Evolutionary conservation across 2,113 vertebrate species (phyloP).

Genomic region (Corythoichthys haematopterus): DNA sequence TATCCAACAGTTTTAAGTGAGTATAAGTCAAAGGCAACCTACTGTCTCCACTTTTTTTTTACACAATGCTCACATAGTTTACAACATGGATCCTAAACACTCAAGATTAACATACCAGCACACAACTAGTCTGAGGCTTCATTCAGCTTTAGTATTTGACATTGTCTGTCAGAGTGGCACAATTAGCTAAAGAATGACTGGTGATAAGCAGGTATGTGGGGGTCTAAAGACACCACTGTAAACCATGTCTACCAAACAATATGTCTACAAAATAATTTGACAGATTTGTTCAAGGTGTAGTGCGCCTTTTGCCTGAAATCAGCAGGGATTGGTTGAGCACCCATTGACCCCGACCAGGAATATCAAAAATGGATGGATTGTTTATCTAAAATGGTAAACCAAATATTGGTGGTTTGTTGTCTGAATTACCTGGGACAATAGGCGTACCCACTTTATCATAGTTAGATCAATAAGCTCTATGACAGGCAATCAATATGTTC

Average conservation of each 20-base stretch:
- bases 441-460: not conserved
- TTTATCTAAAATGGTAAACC: not conserved
- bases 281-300: not conserved
- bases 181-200: constrained; percentile 9
- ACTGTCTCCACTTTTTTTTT: constrained; percentile 3
- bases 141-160: constrained; percentile 3
- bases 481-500: not conserved
- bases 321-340: too few species aligned
- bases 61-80: constrained; percentile 18
- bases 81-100: constrained; percentile 26
- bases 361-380: too few species aligned
- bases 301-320: too few species aligned
- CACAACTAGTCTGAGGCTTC: constrained; percentile 8
- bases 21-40: constrained; percentile 8
- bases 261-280: not conserved
- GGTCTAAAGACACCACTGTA: not conserved
- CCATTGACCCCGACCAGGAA: too few species aligned
- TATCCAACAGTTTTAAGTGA: constrained; percentile 23
- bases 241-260: not conserved
- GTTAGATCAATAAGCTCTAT: not conserved
- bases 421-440: not conserved
- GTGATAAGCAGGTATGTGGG: constrained; percentile 4
- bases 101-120: constrained; percentile 32
- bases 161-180: constrained; percentile 18
- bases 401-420: not conserved